Evolutionary conservation across 2,113 vertebrate species (phyloP).

Genomic region (Thamnophis sirtalis): DNA sequence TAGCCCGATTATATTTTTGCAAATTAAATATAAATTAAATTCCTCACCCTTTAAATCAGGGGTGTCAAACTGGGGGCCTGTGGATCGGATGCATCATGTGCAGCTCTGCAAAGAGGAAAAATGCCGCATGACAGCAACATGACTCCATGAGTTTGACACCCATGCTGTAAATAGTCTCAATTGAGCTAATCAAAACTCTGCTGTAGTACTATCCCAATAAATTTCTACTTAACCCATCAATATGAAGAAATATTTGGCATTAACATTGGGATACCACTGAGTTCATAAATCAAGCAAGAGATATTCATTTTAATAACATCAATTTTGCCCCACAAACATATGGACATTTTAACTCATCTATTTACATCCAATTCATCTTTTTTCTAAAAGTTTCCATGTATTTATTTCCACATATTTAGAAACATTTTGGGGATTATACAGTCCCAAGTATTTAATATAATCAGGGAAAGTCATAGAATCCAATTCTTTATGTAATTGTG

Average conservation of each 20-base stretch:
- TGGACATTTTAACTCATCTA: neutral
- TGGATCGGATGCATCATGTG: too few species aligned
- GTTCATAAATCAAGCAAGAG: neutral
- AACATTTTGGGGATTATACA: neutral
- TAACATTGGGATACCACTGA: neutral
- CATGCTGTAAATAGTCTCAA: neutral
- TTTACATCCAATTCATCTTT: neutral
- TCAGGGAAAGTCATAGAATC: neutral
- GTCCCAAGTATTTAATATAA: neutral
- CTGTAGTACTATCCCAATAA: neutral
- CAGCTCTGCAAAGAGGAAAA: too few species aligned
- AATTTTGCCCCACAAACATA: neutral
- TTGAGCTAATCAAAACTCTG: neutral
- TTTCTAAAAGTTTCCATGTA: neutral
- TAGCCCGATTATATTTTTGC: neutral
- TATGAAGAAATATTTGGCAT: neutral
- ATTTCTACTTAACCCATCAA: neutral
- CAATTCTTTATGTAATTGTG: neutral
- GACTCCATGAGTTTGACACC: too few species aligned
- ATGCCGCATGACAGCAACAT: too few species aligned
- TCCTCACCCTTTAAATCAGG: too few species aligned
- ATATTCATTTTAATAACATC: neutral
- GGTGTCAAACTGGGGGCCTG: too few species aligned
- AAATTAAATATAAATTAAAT: neutral
- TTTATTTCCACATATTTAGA: neutral